Evolutionary conservation across 1,140 invertebrate species (phyloP).

Genomic region (Drepana arcuata): DNA sequence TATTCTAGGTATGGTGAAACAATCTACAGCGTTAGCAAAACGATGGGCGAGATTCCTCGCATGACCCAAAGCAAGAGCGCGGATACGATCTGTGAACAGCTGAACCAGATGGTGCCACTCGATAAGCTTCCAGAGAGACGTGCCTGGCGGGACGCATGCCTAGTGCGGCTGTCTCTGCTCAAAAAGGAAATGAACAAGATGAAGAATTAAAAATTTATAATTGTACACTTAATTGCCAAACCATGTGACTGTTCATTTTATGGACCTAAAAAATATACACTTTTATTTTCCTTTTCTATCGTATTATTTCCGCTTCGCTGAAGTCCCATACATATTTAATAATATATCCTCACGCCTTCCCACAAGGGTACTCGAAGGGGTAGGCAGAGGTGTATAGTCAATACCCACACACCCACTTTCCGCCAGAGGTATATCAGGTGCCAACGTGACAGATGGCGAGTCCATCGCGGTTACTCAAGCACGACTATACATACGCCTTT

Average conservation of each 20-base stretch:
- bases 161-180: constrained; percentile 86
- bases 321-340: neutral
- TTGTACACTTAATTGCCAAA: no score
- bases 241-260: no score
- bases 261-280: no score
- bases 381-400: no score
- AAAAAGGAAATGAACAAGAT: constrained; percentile 80
- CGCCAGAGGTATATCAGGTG: no score
- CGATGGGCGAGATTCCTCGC: constrained; percentile 82
- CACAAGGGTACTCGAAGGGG: no score
- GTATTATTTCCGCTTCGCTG: no score
- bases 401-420: no score
- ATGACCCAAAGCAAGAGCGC: constrained; percentile 78
- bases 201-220: neutral
- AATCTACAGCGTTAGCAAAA: constrained; percentile 83
- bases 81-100: constrained; percentile 76
- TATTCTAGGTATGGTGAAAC: constrained; percentile 80
- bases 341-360: neutral
- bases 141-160: constrained; percentile 86
- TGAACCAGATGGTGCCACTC: constrained; percentile 82
- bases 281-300: no score
- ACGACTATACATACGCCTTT: no score
- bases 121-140: constrained; percentile 82
- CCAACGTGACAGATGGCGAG: no score
- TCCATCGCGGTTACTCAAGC: no score